Evolutionary conservation across 2,113 vertebrate species (phyloP).

Genomic region (Urocitellus parryii): DNA sequence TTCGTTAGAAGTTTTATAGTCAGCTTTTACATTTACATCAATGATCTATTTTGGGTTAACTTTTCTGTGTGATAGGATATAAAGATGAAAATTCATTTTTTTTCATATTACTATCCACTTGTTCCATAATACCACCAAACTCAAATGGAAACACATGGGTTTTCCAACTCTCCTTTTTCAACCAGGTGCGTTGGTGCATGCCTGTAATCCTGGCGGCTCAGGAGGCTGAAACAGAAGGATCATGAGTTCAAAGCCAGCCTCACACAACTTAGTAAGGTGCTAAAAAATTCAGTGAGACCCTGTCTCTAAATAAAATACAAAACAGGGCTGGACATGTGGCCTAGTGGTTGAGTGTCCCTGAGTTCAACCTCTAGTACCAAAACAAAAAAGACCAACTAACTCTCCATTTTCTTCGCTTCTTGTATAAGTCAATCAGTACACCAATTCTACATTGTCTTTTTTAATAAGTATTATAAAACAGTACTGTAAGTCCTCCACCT

Average conservation of each 20-base stretch:
- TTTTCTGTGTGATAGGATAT: not conserved
- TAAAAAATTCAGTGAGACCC: too few species aligned
- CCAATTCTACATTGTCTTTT: not conserved
- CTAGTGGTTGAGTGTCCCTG: too few species aligned
- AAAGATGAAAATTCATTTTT: not conserved
- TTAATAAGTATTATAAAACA: constrained; percentile 4
- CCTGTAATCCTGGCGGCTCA: too few species aligned
- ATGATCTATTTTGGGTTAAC: not conserved
- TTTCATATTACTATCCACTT: not conserved
- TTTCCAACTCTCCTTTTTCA: not conserved
- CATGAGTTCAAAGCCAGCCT: too few species aligned
- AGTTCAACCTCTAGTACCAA: too few species aligned
- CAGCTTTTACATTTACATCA: not conserved
- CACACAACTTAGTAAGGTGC: too few species aligned
- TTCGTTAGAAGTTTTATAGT: not conserved
- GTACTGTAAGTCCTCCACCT: not conserved
- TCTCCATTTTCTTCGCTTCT: not conserved
- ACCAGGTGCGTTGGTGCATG: too few species aligned
- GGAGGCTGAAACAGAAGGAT: too few species aligned
- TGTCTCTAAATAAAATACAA: too few species aligned
- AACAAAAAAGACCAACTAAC: not conserved
- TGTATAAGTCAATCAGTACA: not conserved
- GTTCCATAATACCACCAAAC: not conserved
- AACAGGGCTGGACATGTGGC: too few species aligned
- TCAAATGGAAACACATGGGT: not conserved